phyloP scores from a whole-genome alignment of 1,140 invertebrate species.

The Hycleus phaleratus region DNA sequence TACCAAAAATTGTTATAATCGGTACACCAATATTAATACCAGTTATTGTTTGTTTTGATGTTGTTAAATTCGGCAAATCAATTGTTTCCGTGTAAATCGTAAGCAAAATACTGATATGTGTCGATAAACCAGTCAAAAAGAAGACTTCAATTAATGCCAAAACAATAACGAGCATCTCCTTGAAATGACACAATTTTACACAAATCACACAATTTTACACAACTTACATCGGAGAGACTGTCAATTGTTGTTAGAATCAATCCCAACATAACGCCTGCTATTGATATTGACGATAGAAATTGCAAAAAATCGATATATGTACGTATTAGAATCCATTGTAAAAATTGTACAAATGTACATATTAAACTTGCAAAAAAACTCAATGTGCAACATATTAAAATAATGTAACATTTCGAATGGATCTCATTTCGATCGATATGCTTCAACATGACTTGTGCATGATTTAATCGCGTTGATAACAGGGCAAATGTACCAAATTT shows the following conservation, averaged over 20 bases:
- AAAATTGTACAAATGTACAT: constrained; percentile 16
- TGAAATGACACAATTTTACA: constrained; percentile 9
- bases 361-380: constrained; percentile 17
- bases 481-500: constrained; percentile 51
- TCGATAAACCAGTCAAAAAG: constrained; percentile 48
- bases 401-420: constrained; percentile 20
- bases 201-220: background rate
- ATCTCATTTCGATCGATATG: constrained; percentile 8
- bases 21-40: constrained; percentile 50
- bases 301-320: constrained; percentile 21
- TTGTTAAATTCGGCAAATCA: constrained; percentile 42
- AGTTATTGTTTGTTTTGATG: constrained; percentile 49
- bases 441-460: constrained; percentile 6
- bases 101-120: constrained; percentile 50
- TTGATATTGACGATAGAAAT: constrained; percentile 27
- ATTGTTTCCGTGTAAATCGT: constrained; percentile 52
- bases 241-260: constrained; percentile 21
- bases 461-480: constrained; percentile 42
- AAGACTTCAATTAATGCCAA: constrained; percentile 46
- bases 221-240: constrained; percentile 22
- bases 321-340: constrained; percentile 20
- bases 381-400: constrained; percentile 20
- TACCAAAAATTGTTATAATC: constrained; percentile 48
- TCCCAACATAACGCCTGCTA: constrained; percentile 17
- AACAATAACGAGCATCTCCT: constrained; percentile 26